A percentile compares a stretch with the other conserved stretches of the same genome.
Conservation (phyloP, 2,797 vertebrate species). For the Galaxias olidus region DNA sequence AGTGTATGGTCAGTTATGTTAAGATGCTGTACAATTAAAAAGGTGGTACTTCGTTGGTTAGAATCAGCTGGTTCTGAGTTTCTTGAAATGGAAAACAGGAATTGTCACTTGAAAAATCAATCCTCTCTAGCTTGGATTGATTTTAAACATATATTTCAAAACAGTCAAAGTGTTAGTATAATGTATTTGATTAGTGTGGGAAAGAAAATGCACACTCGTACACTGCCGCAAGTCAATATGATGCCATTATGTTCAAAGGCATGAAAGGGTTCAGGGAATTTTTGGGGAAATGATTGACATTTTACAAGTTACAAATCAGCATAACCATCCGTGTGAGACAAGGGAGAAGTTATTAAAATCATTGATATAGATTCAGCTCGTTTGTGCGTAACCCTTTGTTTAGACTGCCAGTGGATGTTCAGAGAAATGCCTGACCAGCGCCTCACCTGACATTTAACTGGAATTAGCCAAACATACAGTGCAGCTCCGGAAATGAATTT, state of each 20-base stretch:
- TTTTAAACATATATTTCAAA: too few species aligned
- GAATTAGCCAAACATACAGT: slow-evolving; percentile 72
- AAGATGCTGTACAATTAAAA: background rate
- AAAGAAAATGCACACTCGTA: slow-evolving; percentile 13
- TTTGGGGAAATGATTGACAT: slow-evolving; percentile 48
- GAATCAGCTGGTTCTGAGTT: too few species aligned
- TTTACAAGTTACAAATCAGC: slow-evolving; percentile 56
- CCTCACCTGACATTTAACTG: slow-evolving; percentile 78
- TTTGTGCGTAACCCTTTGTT: slow-evolving; percentile 54
- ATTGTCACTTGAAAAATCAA: too few species aligned
- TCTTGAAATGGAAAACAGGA: too few species aligned
- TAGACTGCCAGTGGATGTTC: slow-evolving; percentile 19
- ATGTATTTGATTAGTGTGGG: background rate
- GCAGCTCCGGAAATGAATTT: slow-evolving; percentile 73
- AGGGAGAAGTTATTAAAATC: slow-evolving; percentile 47
- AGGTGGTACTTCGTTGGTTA: background rate
- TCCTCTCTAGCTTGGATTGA: too few species aligned
- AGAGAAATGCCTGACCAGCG: slow-evolving; percentile 24
- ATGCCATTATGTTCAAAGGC: slow-evolving; percentile 2
- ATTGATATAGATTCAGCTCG: slow-evolving; percentile 34
- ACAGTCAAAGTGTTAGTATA: too few species aligned
- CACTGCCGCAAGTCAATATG: slow-evolving; percentile 12
- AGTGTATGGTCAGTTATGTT: background rate
- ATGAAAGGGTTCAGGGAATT: slow-evolving; percentile 30
- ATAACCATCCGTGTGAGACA: slow-evolving; percentile 36